Conservation (phyloP, 2,113 vertebrate genomes). For the Istiophorus platypterus region DNA sequence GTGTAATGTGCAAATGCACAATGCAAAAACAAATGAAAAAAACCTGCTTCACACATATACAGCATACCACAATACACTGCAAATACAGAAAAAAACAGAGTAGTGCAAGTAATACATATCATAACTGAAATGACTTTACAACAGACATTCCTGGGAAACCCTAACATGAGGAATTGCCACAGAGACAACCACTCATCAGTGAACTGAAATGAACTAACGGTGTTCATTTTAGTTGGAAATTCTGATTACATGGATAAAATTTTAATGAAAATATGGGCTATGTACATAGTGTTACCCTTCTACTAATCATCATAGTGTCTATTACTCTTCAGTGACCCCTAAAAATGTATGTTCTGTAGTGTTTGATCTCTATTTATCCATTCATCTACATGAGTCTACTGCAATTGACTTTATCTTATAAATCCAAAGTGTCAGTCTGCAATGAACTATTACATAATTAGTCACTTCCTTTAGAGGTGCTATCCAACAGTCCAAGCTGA, state of each 20-base stretch:
- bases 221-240: background rate
- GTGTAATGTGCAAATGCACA: background rate
- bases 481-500: conserved; percentile 12
- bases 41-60: background rate
- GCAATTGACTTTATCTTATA: background rate
- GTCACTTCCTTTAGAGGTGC: conserved; percentile 30
- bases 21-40: background rate
- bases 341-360: background rate
- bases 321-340: background rate
- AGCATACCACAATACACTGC: background rate
- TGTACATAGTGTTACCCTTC: background rate
- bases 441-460: conserved; percentile 41
- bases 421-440: conserved; percentile 18
- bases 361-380: background rate
- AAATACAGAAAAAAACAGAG: background rate
- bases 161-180: background rate
- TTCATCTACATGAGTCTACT: background rate
- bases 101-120: background rate
- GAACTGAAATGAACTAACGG: background rate
- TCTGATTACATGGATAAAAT: background rate
- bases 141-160: background rate
- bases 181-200: background rate
- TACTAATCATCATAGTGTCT: background rate
- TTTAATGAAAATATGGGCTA: background rate
- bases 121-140: background rate